These are phyloP conservation scores for Alethe castanea DNA, from an alignment of 2,113 vertebrate genomes.

Conservation along the genomic window DNA sequence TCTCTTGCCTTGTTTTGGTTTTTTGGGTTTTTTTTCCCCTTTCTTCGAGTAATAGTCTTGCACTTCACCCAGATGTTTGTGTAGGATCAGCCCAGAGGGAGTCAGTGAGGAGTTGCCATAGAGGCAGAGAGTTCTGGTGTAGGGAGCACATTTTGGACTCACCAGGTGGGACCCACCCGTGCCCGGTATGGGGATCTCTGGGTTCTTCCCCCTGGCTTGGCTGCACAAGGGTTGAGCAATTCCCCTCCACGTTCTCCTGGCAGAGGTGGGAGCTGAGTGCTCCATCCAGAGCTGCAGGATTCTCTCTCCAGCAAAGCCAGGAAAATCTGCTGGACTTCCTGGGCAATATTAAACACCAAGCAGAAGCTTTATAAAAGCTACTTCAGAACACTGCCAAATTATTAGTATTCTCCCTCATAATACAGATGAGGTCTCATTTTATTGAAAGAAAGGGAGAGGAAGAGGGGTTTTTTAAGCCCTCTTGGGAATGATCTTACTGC, in stretches of 20 bases:
- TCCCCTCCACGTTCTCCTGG: background rate
- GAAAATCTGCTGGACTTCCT: slow-evolving; percentile 57
- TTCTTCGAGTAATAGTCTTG: background rate
- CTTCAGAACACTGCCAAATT: slow-evolving; percentile 71
- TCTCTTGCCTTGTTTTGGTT: background rate
- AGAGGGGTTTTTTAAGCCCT: slow-evolving; percentile 15
- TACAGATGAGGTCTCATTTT: slow-evolving; percentile 71
- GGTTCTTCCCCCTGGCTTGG: background rate
- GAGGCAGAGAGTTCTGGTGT: background rate
- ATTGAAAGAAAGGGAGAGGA: slow-evolving; percentile 58
- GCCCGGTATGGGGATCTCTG: background rate
- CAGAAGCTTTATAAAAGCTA: slow-evolving; percentile 69
- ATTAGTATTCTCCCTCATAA: slow-evolving; percentile 75
- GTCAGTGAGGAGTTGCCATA: background rate
- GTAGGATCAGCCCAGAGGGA: background rate
- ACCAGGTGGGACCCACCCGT: background rate
- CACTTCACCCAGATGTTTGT: background rate
- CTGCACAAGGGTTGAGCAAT: background rate
- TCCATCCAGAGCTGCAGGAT: background rate
- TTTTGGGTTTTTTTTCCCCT: background rate
- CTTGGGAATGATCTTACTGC: slow-evolving; percentile 76
- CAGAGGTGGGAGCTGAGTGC: background rate
- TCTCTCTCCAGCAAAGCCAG: slow-evolving; percentile 45
- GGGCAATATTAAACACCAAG: slow-evolving; percentile 65
- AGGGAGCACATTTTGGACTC: background rate